These are phyloP conservation scores for Orthonevra nobilis DNA, from an alignment of 2,888 invertebrate genomes.

Conservation along the genomic window DNA sequence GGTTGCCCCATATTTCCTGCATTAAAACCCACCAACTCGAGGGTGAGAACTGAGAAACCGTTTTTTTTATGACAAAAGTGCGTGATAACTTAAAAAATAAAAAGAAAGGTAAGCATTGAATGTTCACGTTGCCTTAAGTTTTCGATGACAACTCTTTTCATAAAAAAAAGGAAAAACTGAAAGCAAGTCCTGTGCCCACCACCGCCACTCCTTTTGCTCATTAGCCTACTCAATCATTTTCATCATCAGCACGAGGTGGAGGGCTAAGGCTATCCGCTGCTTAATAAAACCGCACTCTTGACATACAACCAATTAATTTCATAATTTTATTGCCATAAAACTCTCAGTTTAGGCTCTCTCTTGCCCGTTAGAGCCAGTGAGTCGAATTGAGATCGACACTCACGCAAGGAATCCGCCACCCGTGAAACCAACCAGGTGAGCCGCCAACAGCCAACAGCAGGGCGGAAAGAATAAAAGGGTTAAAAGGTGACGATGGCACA, in stretches of 20 bases:
- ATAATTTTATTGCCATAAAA: conserved; percentile 62
- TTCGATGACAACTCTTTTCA: conserved; percentile 47
- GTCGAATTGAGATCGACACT: conserved; percentile 46
- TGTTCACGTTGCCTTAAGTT: conserved; percentile 39
- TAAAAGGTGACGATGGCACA: conserved; percentile 66
- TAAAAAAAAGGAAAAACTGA: conserved; percentile 8
- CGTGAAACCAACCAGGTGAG: conserved; percentile 47
- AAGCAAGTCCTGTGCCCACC: conserved; percentile 19
- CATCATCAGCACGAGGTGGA: neutral
- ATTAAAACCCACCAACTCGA: too few species aligned
- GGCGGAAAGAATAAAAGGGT: conserved; percentile 53
- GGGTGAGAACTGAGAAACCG: neutral
- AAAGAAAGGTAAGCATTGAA: conserved; percentile 17
- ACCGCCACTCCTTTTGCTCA: conserved; percentile 16
- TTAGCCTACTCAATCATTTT: conserved; percentile 28
- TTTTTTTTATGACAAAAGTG: conserved; percentile 42
- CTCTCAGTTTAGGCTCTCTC: conserved; percentile 4
- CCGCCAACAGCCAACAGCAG: neutral
- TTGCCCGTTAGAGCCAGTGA: conserved; percentile 19
- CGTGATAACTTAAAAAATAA: conserved; percentile 43
- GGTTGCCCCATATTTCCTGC: neutral
- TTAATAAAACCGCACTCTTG: conserved; percentile 55
- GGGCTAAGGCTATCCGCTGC: neutral
- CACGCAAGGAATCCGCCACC: conserved; percentile 54
- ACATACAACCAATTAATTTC: conserved; percentile 66